Evolutionary conservation across 2,113 vertebrate genomes (phyloP).

Genomic region (Phyllostomus discolor): DNA sequence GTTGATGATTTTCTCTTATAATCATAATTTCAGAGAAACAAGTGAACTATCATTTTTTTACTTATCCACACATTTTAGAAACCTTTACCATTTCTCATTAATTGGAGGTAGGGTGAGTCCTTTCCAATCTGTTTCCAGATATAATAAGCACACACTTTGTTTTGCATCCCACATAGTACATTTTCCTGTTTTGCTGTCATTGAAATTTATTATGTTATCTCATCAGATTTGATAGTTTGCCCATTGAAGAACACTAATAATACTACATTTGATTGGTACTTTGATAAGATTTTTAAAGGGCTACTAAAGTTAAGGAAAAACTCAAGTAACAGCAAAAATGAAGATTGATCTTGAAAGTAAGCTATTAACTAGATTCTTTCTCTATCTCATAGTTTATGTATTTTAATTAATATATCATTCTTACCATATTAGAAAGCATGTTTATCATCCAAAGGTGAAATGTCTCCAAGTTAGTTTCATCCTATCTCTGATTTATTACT

Average conservation of each 20-base stretch:
- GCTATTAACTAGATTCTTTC: background rate
- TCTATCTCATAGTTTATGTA: background rate
- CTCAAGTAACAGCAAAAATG: background rate
- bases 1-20: background rate
- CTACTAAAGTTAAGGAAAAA: background rate
- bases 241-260: background rate
- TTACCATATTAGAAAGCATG: background rate
- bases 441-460: background rate
- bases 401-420: background rate
- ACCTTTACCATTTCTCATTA: background rate
- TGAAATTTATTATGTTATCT: background rate
- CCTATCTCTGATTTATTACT: background rate
- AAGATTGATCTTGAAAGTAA: background rate
- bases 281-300: background rate
- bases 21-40: conserved; percentile 6
- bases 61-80: conserved; percentile 3
- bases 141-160: background rate
- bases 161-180: background rate
- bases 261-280: background rate
- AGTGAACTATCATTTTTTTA: background rate
- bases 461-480: background rate
- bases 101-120: background rate
- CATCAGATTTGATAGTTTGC: background rate
- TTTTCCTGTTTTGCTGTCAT: background rate
- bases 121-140: background rate